Conservation (phyloP, 2,113 vertebrate genomes). For the Caranx melampygus region DNA sequence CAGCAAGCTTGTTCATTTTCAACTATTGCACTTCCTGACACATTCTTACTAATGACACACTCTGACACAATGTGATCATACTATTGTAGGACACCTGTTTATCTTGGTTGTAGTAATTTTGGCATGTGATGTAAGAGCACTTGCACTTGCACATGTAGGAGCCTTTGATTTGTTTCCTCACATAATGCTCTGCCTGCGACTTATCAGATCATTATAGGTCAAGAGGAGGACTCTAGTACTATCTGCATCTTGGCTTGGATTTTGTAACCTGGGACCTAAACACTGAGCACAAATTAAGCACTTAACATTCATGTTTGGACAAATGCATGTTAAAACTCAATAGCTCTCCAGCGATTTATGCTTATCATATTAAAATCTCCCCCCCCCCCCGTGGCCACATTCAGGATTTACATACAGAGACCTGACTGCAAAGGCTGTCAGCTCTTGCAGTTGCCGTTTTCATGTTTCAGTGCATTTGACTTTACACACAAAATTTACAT, state of each 20-base stretch:
- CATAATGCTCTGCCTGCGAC: background rate
- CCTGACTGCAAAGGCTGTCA: slow-evolving; percentile 24
- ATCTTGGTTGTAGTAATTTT: slow-evolving; percentile 12
- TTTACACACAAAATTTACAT: slow-evolving; percentile 9
- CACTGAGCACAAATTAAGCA: slow-evolving; percentile 23
- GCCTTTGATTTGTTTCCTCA: slow-evolving; percentile 10
- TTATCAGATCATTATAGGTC: slow-evolving; percentile 19
- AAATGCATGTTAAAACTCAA: slow-evolving; percentile 39
- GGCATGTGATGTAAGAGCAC: background rate
- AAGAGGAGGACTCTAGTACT: background rate
- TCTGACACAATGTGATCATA: background rate
- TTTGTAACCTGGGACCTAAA: slow-evolving; percentile 34
- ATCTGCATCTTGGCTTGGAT: background rate
- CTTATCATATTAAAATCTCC: slow-evolving; percentile 41
- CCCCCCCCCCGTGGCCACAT: slow-evolving; percentile 44
- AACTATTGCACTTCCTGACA: background rate
- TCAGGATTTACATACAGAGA: slow-evolving; percentile 19
- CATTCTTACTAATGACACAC: slow-evolving; percentile 14
- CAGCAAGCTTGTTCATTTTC: background rate
- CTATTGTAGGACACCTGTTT: slow-evolving; percentile 39
- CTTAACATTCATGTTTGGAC: slow-evolving; percentile 52
- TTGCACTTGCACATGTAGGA: background rate
- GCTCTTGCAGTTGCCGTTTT: slow-evolving; percentile 30
- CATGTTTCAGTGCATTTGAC: slow-evolving; percentile 34
- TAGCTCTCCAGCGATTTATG: slow-evolving; percentile 40